A percentile compares a stretch with the other conserved stretches of the same genome.
phyloP scores from a whole-genome alignment of 2,113 vertebrate species.

The Mus pahari region DNA sequence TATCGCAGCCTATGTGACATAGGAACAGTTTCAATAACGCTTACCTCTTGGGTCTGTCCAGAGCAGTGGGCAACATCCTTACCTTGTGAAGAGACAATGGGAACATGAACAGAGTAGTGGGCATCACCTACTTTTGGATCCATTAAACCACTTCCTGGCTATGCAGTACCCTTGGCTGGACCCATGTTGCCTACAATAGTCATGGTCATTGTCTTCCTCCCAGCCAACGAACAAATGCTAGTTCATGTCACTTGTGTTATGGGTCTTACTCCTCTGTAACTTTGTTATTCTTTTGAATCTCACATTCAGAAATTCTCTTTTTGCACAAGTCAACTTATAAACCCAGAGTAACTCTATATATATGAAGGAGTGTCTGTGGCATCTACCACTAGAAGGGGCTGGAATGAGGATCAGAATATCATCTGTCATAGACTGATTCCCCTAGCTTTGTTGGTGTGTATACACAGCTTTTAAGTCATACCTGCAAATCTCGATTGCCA shows the following conservation, averaged over 20 bases:
- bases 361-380: background rate
- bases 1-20: too few species aligned
- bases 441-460: background rate
- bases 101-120: background rate
- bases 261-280: background rate
- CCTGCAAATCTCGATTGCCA: background rate
- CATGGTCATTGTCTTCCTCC: background rate
- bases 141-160: background rate
- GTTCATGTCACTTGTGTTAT: background rate
- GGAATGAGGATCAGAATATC: background rate
- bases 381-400: background rate
- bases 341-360: background rate
- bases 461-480: background rate
- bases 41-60: fast-evolving
- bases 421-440: background rate
- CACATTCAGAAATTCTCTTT: background rate
- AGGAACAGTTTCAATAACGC: background rate
- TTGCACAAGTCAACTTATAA: background rate
- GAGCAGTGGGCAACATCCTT: background rate
- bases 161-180: background rate
- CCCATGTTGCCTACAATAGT: background rate
- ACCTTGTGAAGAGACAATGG: background rate
- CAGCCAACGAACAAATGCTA: background rate
- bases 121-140: background rate
- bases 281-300: background rate